phyloP scores from a whole-genome alignment of 2,797 vertebrate genomes.

The Danio tinwini region DNA sequence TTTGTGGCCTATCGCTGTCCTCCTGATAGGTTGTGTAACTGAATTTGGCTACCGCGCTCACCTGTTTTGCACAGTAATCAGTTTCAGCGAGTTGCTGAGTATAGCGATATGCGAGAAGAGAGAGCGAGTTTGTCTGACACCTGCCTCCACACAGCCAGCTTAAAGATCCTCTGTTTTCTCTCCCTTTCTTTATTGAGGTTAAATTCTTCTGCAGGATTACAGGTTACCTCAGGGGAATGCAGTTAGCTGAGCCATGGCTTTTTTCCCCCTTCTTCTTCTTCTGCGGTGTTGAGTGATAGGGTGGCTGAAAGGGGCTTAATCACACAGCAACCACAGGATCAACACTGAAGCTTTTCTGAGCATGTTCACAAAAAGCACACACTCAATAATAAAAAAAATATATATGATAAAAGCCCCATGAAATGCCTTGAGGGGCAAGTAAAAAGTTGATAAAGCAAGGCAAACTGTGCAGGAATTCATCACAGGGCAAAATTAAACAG shows the following conservation, averaged over 20 bases:
- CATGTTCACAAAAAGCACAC: slow-evolving; percentile 53
- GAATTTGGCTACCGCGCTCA: slow-evolving; percentile 34
- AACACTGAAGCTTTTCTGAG: slow-evolving; percentile 74
- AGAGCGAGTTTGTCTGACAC: slow-evolving; percentile 35
- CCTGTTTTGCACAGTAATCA: slow-evolving; percentile 67
- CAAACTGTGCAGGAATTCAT: slow-evolving; percentile 23
- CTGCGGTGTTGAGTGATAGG: slow-evolving; percentile 74
- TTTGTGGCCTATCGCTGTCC: not conserved
- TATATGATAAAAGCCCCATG: slow-evolving; percentile 9
- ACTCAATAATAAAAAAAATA: slow-evolving; percentile 26
- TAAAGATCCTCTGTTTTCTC: slow-evolving; percentile 40
- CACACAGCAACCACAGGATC: slow-evolving; percentile 79
- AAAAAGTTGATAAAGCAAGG: not conserved
- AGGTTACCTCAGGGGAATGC: slow-evolving; percentile 70
- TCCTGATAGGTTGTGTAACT: slow-evolving; percentile 48
- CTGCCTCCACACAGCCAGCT: slow-evolving; percentile 39
- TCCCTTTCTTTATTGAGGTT: slow-evolving; percentile 68
- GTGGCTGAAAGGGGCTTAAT: slow-evolving; percentile 77
- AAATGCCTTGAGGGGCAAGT: slow-evolving; percentile 8
- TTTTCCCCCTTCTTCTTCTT: slow-evolving; percentile 52
- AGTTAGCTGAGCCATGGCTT: slow-evolving; percentile 65
- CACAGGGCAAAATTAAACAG: slow-evolving; percentile 31
- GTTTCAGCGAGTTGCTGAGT: slow-evolving; percentile 61
- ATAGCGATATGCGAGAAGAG: slow-evolving; percentile 36
- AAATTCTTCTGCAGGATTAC: slow-evolving; percentile 77